Percentiles rank a stretch among this genome's conserved stretches.
These are phyloP conservation scores for Athalia circularis DNA, from an alignment of 2,888 invertebrate species.

Conservation along the genomic window DNA sequence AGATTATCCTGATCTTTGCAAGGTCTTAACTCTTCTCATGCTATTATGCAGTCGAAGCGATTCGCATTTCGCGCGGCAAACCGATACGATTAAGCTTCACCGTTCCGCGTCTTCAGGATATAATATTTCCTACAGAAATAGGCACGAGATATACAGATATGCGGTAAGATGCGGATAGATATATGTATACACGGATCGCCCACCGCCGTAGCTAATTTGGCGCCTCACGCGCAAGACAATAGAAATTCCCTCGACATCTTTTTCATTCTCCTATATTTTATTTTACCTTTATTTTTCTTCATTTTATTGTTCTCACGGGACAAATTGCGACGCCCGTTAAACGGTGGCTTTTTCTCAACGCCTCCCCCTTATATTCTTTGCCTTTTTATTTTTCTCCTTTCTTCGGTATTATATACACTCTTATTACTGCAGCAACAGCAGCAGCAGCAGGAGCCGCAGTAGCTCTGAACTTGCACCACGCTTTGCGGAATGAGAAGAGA, in stretches of 20 bases:
- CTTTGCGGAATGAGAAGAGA: too few species aligned
- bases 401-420: neutral
- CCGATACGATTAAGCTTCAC: constrained; percentile 43
- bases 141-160: neutral
- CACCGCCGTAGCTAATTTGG: constrained; percentile 43
- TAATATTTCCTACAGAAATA: neutral
- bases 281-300: too few species aligned
- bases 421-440: too few species aligned
- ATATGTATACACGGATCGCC: neutral
- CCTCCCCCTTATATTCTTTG: too few species aligned
- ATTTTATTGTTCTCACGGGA: constrained; percentile 62
- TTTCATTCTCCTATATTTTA: constrained; percentile 37
- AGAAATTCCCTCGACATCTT: constrained; percentile 69
- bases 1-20: neutral
- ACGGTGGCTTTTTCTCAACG: constrained; percentile 66
- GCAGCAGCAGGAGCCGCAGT: too few species aligned
- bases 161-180: too few species aligned
- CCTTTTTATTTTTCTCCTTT: neutral
- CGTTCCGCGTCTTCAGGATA: neutral
- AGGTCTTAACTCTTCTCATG: constrained; percentile 24
- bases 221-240: constrained; percentile 64
- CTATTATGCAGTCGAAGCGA: constrained; percentile 38
- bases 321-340: constrained; percentile 72
- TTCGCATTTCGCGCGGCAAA: constrained; percentile 46
- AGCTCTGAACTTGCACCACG: too few species aligned